Evolutionary conservation across 1,140 invertebrate genomes (phyloP), one percentile per base, ranked within the genome.

Genomic region (Pseudomyrmex sp.): DNA sequence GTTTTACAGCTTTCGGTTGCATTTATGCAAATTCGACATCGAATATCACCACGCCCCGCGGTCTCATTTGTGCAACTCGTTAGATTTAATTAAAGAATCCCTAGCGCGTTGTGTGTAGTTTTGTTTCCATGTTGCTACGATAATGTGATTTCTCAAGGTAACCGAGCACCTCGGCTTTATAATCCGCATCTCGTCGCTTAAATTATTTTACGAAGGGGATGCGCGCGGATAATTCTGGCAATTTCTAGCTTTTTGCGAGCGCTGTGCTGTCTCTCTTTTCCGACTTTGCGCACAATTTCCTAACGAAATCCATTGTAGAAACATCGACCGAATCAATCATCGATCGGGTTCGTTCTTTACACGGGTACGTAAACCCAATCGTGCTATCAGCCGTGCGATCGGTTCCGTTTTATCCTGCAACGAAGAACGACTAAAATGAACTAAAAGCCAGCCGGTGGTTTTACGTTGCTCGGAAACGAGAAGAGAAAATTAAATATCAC

Each of bases 401-500:
- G 76, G 72, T 10, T 54, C 13, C 76, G 23, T 80, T 80, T 80
- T 50, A 80, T 59, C 5, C 76, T 59, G 56, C 56, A 80, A 69
- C 54, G 54, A 54, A 12, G 70, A 70, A 54, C 52, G 76, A 69
- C 54, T 80, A 66, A 80, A 80, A 80, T 80, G 44, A 59, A 79
- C 63, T 79, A 79, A 79, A 80, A 80, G 54, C 76, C 5, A 35
- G 35, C 35, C 35, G 35, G 35, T 54, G 46, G 70, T 80, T 80
- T 72, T 70, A 2, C 66, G 54, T 70, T 79, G 54, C 54, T 54
- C 59, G 59, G 66, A 20, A 80, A 80, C 66, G 23, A 35, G 35
- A 4, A 48, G 26, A 58, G 48, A 83, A 83, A 77, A 83, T 83
- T 83, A 83, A 76, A 66, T 65, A 82, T 76, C 26, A 61, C 15